phyloP scores from a whole-genome alignment of 2,113 vertebrate genomes.

The Geococcyx californianus region DNA sequence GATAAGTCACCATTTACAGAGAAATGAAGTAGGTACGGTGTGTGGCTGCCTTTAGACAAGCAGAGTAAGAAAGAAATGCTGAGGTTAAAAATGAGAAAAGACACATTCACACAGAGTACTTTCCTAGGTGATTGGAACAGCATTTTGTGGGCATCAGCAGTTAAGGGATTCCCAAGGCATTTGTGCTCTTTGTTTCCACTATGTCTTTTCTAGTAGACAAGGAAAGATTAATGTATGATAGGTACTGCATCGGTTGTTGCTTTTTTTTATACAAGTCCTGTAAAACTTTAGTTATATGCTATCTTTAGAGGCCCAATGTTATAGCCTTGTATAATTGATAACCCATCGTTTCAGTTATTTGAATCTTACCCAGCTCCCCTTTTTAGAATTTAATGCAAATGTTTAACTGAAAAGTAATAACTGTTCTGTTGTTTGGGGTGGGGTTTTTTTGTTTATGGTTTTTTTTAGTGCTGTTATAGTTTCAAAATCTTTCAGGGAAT shows the following conservation, averaged over 20 bases:
- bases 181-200: background rate
- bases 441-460: too few relatives aligned
- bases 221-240: background rate
- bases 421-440: fast-evolving
- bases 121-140: background rate
- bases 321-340: too few relatives aligned
- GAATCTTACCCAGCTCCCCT: background rate
- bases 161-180: background rate
- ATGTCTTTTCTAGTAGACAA: background rate
- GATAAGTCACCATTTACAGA: background rate
- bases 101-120: background rate
- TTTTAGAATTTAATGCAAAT: background rate
- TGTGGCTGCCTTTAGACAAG: background rate
- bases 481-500: too few relatives aligned
- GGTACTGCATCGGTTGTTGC: too few relatives aligned
- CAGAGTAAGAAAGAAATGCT: background rate
- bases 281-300: too few relatives aligned
- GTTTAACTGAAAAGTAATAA: background rate
- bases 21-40: background rate
- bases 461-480: too few relatives aligned
- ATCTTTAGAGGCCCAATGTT: too few relatives aligned
- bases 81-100: background rate
- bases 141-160: background rate
- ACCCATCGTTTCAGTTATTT: too few relatives aligned
- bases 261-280: too few relatives aligned